Base-by-base conservation (phyloP, 2,113 vertebrate genomes). In the Indicator indicator region DNA sequence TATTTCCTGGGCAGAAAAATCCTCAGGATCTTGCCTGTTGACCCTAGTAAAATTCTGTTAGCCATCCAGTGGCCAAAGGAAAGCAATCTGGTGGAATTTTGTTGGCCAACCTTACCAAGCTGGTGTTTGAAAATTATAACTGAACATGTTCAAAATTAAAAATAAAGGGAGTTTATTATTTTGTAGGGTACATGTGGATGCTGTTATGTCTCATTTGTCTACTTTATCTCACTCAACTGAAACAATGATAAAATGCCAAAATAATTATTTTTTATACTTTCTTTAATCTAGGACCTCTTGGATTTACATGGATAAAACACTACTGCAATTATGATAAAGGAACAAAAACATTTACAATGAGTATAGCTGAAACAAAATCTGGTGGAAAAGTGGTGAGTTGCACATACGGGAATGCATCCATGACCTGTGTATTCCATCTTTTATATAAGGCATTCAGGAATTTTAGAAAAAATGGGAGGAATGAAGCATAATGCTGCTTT, bases 251-350 rank as follows among this genome's bases (percentile, higher is more conserved):
- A 76, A 70, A 75, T 87, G 20, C 32, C 4, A 40, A 95, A 75
- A 77, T 30, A 36, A 36, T 48, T 40, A 36, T 27, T 72, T 87
- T n/a, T 94, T 42, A 67, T 58, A 3, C 11, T 89, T 30, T 96
- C 75, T 92, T 96, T 62, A 28, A 63, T 91, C 75, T 56, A 99
- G 99, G 99, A 95, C 99, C 99, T 9, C 98, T 99, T 91, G 99
- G 99, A 68, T 99, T 99, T 97, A 98, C 99, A 1, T 99, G 99
- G 99, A 97, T 97, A 32, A 99, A 99, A 82, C 99, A 99, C 97
- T 99, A 99, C 96, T 99, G 99, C 97, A 99, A 98, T 6, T 99
- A 99, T 0, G 99, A 99, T 78, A 99, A 99, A 96, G 98, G 98
- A 95, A 99, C 98, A 96, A 99, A 99, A 95, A 98, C 98, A 48